phyloP scores from a whole-genome alignment of 1,140 invertebrate species.

The Aphaenogaster floridana region DNA sequence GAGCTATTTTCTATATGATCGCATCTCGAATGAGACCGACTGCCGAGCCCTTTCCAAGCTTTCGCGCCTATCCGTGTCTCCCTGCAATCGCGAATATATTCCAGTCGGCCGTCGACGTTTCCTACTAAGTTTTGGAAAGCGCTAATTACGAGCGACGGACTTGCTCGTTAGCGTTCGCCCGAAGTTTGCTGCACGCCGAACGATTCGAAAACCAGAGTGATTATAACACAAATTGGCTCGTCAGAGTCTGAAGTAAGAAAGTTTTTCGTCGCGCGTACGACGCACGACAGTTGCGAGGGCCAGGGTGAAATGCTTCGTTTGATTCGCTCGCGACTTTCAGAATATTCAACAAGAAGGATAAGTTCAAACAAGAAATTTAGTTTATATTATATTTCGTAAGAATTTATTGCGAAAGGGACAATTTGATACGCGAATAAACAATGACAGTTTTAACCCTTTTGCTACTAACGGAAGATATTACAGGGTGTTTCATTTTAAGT shows the following conservation, averaged over 20 bases:
- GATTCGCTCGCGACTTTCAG: neutral
- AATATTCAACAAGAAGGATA: conserved; percentile 8
- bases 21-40: conserved; percentile 1
- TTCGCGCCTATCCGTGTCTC: conserved; percentile 13
- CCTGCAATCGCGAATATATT: conserved; percentile 1
- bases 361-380: neutral
- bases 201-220: conserved; percentile 58
- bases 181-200: conserved; percentile 40
- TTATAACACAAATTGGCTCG: conserved; percentile 60
- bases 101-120: conserved; percentile 24
- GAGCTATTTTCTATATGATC: conserved; percentile 73
- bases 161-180: conserved; percentile 55
- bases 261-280: conserved; percentile 53
- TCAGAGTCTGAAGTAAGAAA: conserved; percentile 56
- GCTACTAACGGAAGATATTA: neutral
- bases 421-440: neutral
- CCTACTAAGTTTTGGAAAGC: conserved; percentile 54
- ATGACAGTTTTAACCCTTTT: neutral
- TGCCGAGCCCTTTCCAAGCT: conserved; percentile 45
- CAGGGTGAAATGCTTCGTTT: neutral
- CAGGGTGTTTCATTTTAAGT: no score
- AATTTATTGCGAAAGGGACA: neutral
- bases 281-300: neutral
- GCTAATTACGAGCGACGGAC: conserved; percentile 61
- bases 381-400: neutral